Evolutionary conservation across 2,113 vertebrate genomes (phyloP).

Genomic region (Myxocyprinus asiaticus): DNA sequence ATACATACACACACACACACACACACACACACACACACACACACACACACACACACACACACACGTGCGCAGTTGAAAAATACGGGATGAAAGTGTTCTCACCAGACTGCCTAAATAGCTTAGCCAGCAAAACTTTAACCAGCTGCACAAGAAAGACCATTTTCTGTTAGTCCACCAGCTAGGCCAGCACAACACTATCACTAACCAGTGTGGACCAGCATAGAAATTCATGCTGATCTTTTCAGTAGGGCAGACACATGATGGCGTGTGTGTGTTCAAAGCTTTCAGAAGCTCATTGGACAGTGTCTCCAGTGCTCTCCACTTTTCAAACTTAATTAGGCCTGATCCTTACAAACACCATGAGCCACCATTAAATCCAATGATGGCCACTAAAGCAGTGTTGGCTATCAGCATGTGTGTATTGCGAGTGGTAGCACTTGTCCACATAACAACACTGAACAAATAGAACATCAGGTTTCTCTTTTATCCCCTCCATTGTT

Average conservation of each 20-base stretch:
- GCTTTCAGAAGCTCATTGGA: conserved; percentile 60
- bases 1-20: too few species aligned
- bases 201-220: neutral
- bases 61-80: too few species aligned
- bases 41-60: too few species aligned
- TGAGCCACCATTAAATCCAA: conserved; percentile 76
- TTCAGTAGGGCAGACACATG: conserved; percentile 24
- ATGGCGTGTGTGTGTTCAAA: conserved; percentile 35
- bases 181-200: neutral
- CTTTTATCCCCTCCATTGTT: conserved; percentile 38
- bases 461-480: conserved; percentile 65
- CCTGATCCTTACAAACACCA: conserved; percentile 56
- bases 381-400: conserved; percentile 73
- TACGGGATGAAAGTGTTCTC: too few species aligned
- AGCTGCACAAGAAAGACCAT: too few species aligned
- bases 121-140: too few species aligned
- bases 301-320: conserved; percentile 50
- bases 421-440: conserved; percentile 59
- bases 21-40: too few species aligned
- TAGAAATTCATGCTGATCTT: neutral
- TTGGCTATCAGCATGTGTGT: conserved; percentile 40
- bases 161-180: neutral
- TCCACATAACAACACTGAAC: conserved; percentile 68
- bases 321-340: conserved; percentile 65
- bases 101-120: too few species aligned